Evolutionary conservation across 23 tunicate species (phyloP).

Genomic region (Ciona savignyi): DNA sequence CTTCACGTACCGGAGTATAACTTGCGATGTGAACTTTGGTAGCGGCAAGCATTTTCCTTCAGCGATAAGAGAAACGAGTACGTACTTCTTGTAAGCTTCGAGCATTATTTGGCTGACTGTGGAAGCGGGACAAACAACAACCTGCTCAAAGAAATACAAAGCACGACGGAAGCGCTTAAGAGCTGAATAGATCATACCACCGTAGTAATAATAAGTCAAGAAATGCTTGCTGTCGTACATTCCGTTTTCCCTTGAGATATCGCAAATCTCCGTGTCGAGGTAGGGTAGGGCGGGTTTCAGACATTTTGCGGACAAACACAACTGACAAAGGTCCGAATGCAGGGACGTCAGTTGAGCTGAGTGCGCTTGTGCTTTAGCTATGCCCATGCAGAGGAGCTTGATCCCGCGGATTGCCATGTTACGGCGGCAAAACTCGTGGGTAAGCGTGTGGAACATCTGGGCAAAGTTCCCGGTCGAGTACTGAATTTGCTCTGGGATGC

Average conservation of each 20-base stretch:
- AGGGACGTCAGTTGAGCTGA: constrained; percentile 76
- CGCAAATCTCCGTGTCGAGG: constrained; percentile 62
- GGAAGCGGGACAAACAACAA: constrained; percentile 77
- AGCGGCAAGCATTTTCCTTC: constrained; percentile 65
- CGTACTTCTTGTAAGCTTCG: constrained; percentile 76
- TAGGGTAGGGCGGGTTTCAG: constrained; percentile 72
- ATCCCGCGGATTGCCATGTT: constrained; percentile 82
- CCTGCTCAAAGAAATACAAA: constrained; percentile 79
- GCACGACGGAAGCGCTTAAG: constrained; percentile 49
- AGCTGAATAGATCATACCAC: constrained; percentile 89
- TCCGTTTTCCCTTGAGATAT: constrained; percentile 73
- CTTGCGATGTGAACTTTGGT: constrained; percentile 86
- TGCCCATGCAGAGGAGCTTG: constrained; percentile 33
- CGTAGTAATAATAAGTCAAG: constrained; percentile 69
- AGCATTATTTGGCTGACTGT: constrained; percentile 75
- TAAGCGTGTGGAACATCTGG: constrained; percentile 64
- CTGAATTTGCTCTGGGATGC: constrained; percentile 42
- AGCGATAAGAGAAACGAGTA: constrained; percentile 39
- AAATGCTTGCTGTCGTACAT: constrained; percentile 58
- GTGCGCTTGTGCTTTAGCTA: constrained; percentile 43
- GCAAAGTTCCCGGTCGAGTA: constrained; percentile 75
- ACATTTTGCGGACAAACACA: constrained; percentile 70
- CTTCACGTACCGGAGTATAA: constrained; percentile 60
- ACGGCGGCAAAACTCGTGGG: constrained; percentile 63
- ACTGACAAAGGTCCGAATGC: constrained; percentile 80